phyloP scores from a whole-genome alignment of 2,797 vertebrate species.

The Gouania willdenowi region DNA sequence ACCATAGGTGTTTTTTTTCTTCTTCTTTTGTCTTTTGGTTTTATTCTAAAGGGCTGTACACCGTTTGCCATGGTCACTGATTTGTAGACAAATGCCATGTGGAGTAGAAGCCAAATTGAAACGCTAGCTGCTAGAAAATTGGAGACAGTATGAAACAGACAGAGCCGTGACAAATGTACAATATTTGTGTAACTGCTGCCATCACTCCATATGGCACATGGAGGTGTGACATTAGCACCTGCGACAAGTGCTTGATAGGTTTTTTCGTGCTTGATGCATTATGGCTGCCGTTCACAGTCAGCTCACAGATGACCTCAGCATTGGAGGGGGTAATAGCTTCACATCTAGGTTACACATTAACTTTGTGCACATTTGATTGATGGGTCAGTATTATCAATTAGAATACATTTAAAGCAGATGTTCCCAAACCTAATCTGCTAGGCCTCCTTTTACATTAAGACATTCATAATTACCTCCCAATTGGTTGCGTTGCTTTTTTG shows the following conservation, averaged over 20 bases:
- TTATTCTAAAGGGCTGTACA: conserved; percentile 12
- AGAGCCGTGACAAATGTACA: conserved; percentile 20
- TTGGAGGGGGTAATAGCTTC: conserved; percentile 36
- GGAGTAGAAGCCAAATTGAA: conserved; percentile 37
- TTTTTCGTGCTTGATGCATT: conserved; percentile 16
- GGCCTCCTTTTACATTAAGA: no score
- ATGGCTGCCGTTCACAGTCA: conserved; percentile 7
- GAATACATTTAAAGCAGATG: no score
- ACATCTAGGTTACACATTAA: conserved; percentile 7
- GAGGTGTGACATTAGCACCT: conserved; percentile 17
- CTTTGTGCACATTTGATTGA: conserved; percentile 41
- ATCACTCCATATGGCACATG: conserved; percentile 22
- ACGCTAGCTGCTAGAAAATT: conserved; percentile 29
- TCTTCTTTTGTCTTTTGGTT: no score
- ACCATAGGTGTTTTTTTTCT: conserved; percentile 20
- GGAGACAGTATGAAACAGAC: conserved; percentile 20
- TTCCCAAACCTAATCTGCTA: no score
- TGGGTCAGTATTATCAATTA: no score
- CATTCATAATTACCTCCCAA: no score
- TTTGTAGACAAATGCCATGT: conserved; percentile 35
- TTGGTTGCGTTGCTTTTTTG: no score
- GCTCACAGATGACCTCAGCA: conserved; percentile 21
- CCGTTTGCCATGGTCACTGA: conserved; percentile 16
- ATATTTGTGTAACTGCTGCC: conserved; percentile 13
- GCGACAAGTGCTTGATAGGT: conserved; percentile 5